Percentiles rank a stretch among this genome's conserved stretches.
phyloP scores from a whole-genome alignment of 2,113 vertebrate species.

The Cinclus cinclus region DNA sequence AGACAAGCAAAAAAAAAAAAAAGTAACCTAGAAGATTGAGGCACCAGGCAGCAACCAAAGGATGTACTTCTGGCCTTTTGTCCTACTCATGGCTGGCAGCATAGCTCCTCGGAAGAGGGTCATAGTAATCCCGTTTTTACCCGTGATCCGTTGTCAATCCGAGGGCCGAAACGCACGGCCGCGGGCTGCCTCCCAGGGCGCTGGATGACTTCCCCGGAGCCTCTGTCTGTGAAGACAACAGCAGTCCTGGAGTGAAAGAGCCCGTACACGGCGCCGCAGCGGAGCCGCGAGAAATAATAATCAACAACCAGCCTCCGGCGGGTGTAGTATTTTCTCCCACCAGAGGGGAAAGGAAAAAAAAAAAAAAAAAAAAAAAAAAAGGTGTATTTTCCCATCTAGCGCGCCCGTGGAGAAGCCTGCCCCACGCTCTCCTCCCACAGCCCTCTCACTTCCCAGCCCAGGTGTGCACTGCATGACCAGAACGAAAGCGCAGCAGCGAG shows the following conservation, averaged over 20 bases:
- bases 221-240: slow-evolving; percentile 69
- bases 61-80: slow-evolving; percentile 36
- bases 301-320: background rate
- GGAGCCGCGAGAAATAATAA: background rate
- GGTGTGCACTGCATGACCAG: background rate
- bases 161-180: background rate
- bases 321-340: slow-evolving; percentile 20
- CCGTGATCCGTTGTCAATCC: slow-evolving; percentile 6
- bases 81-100: slow-evolving; percentile 20
- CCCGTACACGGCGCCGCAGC: background rate
- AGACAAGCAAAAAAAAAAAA: background rate
- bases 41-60: slow-evolving; percentile 6
- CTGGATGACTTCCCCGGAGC: slow-evolving; percentile 21
- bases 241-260: slow-evolving; percentile 38
- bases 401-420: background rate
- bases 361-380: background rate
- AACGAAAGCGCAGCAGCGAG: background rate
- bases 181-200: background rate
- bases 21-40: background rate
- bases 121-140: slow-evolving; percentile 57
- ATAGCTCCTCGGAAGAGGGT: slow-evolving; percentile 48
- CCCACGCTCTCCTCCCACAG: slow-evolving; percentile 9
- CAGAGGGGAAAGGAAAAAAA: background rate
- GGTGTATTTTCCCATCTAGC: background rate
- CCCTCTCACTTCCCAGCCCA: background rate